Conservation (phyloP, 2,797 vertebrate species). For the Oreonectes daqikongensis region DNA sequence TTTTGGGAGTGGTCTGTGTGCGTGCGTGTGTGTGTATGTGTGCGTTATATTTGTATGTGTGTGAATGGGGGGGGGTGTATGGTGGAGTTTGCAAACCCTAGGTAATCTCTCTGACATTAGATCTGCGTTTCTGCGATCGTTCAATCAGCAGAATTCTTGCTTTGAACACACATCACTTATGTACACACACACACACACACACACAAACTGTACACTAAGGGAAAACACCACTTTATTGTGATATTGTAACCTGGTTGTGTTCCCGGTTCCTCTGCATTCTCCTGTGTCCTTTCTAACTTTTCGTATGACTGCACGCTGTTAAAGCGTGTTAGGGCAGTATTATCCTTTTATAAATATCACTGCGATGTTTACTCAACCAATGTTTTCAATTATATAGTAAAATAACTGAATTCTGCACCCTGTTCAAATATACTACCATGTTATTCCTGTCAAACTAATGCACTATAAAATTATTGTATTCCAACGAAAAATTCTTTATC, state of each 20-base stretch:
- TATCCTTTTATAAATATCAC: conserved; percentile 53
- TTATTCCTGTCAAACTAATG: conserved; percentile 33
- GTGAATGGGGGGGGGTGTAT: conserved; percentile 44
- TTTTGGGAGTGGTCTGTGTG: conserved; percentile 38
- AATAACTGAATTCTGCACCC: conserved; percentile 29
- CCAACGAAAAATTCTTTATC: conserved; percentile 19
- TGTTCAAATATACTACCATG: conserved; percentile 18
- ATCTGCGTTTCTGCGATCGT: conserved; percentile 43
- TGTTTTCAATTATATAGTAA: conserved; percentile 13
- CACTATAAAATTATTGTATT: conserved; percentile 33
- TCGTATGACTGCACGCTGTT: conserved; percentile 45
- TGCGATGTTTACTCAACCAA: conserved; percentile 30
- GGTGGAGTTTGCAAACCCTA: conserved; percentile 53
- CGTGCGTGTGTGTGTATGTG: conserved; percentile 32
- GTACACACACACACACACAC: conserved; percentile 28
- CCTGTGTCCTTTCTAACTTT: conserved; percentile 49
- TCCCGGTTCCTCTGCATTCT: conserved; percentile 3
- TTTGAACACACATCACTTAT: conserved; percentile 10
- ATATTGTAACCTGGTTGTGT: conserved; percentile 39
- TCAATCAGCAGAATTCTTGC: conserved; percentile 42
- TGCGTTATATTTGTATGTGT: conserved; percentile 26
- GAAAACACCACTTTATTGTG: conserved; percentile 51
- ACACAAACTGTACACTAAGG: conserved; percentile 45
- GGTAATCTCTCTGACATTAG: conserved; percentile 52
- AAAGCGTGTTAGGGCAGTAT: conserved; percentile 55